Evolutionary conservation across 2,113 vertebrate genomes (phyloP), one percentile per base, ranked within the genome.

Genomic region (Shinisaurus crocodilurus): DNA sequence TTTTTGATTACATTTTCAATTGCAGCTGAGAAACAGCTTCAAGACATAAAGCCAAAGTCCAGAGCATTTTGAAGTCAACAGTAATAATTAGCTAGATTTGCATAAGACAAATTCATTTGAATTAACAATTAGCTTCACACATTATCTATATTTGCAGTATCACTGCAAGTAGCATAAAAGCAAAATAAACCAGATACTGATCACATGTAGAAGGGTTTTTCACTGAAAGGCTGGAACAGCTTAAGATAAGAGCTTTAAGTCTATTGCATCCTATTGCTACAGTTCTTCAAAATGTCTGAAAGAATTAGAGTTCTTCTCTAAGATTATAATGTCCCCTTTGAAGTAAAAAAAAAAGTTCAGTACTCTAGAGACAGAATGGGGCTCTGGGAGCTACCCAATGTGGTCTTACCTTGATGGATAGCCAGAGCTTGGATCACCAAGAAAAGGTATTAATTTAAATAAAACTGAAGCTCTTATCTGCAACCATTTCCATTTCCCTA

Each of bases 1-100:
- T 86, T 93, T 96, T 92, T 93, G 94, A 97, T 97, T 89, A 95
- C 54, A 88, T 54, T 96, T 95, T 89, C 88, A 65, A 94, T 77
- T 92, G 90, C 50, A 91, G 92, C 1, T 18, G 82, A 92, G 82
- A 89, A 16, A 94, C 90, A 95, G 91, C 25, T 86, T 80, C 63
- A 90, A 57, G 50, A 69, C 23, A 85, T 88, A 85, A 63, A 92
- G 37, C 34, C 34, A 72, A 93, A 82, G 89, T 5, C 48, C 12
- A 90, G 3, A 60, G 29, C 0, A 67, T 85, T 70, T 70, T 69
- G 0, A 92, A 90, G 6, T 54, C 40, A 54, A 67, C 7, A 45
- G 13, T 77, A 89, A 89, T 43, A 91, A 92, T 81, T 9, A 85
- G 1, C 27, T 63, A 40, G 1, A 84, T 92, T 82, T 87, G 72